Conservation (phyloP, 2,888 invertebrate genomes). For the Autographa pulchrina region DNA sequence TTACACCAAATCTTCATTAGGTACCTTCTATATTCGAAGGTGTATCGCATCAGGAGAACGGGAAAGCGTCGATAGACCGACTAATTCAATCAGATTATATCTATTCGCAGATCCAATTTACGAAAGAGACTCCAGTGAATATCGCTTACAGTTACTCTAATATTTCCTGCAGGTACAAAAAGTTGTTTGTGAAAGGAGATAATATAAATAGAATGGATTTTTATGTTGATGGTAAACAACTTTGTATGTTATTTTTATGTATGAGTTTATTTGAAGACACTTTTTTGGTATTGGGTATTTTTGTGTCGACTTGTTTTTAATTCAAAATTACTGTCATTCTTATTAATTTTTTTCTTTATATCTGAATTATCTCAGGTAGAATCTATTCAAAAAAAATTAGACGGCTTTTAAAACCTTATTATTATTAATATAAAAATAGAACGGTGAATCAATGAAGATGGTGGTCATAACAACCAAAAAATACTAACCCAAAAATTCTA, state of each 20-base stretch:
- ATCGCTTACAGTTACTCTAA: constrained; percentile 60
- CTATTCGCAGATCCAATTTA: constrained; percentile 84
- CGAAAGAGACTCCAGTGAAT: constrained; percentile 76
- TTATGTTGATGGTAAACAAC: background rate
- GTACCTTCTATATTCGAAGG: background rate
- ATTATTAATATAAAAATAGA: no score
- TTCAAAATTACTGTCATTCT: background rate
- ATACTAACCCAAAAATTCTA: no score
- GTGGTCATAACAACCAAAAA: no score
- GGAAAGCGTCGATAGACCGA: constrained; percentile 74
- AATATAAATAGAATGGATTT: background rate
- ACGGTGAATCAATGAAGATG: no score
- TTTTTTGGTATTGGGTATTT: no score
- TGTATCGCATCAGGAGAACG: constrained; percentile 56
- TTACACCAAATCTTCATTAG: constrained; percentile 9
- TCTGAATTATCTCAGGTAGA: no score
- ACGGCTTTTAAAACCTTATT: no score
- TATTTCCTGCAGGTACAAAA: constrained; percentile 38
- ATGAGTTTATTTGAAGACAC: no score
- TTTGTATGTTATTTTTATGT: no score
- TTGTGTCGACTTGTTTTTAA: background rate
- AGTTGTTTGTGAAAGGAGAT: constrained; percentile 13
- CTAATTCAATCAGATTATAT: constrained; percentile 85
- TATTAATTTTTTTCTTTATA: background rate
- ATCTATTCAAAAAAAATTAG: no score